Percentiles rank a stretch among this genome's conserved stretches.
Evolutionary conservation across 2,888 invertebrate genomes (phyloP).

Genomic region (Emmelina monodactyla): DNA sequence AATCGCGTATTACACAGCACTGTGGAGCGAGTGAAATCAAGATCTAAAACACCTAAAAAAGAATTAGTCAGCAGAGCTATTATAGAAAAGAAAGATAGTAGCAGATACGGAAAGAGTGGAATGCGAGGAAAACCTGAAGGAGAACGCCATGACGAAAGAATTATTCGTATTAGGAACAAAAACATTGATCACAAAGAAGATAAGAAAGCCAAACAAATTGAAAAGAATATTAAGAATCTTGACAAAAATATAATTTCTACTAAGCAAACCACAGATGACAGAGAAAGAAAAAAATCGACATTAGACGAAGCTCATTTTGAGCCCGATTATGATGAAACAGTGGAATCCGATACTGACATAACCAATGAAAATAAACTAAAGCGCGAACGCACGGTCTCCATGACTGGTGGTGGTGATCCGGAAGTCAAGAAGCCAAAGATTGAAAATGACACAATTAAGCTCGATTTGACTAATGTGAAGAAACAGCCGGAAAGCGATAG

Average conservation of each 20-base stretch:
- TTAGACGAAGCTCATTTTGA: constrained; percentile 78
- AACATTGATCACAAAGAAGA: constrained; percentile 31
- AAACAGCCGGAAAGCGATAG: constrained; percentile 54
- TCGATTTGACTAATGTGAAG: constrained; percentile 55
- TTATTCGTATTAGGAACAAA: constrained; percentile 26
- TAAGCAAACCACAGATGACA: constrained; percentile 22
- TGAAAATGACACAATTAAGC: constrained; percentile 51
- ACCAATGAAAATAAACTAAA: constrained; percentile 62
- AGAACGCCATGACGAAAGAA: constrained; percentile 29
- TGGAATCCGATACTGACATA: constrained; percentile 69
- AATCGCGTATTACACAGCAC: constrained; percentile 62
- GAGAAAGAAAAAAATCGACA: constrained; percentile 71
- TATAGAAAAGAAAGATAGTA: constrained; percentile 33
- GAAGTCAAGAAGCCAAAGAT: constrained; percentile 39
- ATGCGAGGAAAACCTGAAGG: constrained; percentile 29
- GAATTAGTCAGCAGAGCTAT: constrained; percentile 55
- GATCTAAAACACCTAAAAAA: constrained; percentile 58
- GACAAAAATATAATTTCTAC: background rate
- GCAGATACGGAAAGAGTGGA: constrained; percentile 31
- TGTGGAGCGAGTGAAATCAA: constrained; percentile 61
- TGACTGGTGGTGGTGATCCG: constrained; percentile 22
- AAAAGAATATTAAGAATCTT: background rate
- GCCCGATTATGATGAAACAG: constrained; percentile 74
- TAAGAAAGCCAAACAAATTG: background rate
- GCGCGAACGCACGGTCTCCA: constrained; percentile 41